Conservation (phyloP, 92 coral and sea anemone species). For the Ricordea florida region DNA sequence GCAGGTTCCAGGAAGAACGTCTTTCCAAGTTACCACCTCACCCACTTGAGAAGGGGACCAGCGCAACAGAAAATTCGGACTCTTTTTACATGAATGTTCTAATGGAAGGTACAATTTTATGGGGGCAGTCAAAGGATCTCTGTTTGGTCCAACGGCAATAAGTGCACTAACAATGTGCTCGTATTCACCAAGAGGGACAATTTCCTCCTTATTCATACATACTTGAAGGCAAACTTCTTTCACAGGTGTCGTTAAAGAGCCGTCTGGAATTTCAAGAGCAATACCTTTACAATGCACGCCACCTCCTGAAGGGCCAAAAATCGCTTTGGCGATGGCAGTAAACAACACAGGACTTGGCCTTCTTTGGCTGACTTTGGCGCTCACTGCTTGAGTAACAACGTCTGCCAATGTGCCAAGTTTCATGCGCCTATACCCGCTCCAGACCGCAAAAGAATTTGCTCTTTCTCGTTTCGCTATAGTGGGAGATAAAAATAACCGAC, state of each 20-base stretch:
- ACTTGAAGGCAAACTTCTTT: conserved; percentile 3
- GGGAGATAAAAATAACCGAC: no score
- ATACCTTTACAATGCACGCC: background rate
- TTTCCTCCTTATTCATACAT: background rate
- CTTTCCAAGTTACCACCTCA: background rate
- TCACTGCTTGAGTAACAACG: background rate
- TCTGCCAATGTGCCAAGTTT: background rate
- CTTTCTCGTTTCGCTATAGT: background rate
- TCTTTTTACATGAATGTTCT: no score
- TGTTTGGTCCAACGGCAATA: background rate
- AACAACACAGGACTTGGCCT: background rate
- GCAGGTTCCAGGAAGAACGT: background rate
- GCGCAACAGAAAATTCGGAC: no score
- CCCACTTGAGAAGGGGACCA: conserved; percentile 3
- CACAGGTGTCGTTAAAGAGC: background rate
- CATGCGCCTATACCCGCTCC: background rate
- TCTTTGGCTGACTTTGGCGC: background rate
- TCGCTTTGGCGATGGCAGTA: background rate
- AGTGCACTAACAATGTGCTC: background rate
- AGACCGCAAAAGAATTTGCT: background rate
- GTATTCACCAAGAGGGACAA: background rate
- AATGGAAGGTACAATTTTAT: background rate
- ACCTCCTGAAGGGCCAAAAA: conserved; percentile 1
- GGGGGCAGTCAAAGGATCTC: background rate
- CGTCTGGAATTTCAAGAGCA: background rate